Percentiles rank a stretch among this genome's conserved stretches.
Conservation (phyloP, 2,888 invertebrate genomes). For the Tuta absoluta region DNA sequence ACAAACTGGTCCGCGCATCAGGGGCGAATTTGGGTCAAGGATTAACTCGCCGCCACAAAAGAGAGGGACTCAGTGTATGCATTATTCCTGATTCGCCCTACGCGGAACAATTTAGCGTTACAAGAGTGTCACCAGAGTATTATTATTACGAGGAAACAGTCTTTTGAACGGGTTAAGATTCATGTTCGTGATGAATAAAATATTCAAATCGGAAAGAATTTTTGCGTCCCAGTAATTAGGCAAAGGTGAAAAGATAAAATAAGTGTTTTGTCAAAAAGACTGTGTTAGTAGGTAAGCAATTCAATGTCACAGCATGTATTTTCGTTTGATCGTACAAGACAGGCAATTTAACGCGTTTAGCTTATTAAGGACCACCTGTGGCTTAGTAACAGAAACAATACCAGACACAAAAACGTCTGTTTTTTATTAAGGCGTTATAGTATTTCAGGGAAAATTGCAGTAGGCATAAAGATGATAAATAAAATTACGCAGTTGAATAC, state of each 20-base stretch:
- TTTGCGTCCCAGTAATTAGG: background rate
- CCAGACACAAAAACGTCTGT: background rate
- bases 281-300: background rate
- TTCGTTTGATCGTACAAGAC: background rate
- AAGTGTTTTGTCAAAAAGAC: too few species aligned
- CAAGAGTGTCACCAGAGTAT: slow-evolving; percentile 15
- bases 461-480: background rate
- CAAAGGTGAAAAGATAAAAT: background rate
- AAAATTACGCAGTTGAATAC: background rate
- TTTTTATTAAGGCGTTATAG: background rate
- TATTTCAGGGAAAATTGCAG: background rate
- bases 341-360: background rate
- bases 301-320: slow-evolving; percentile 1
- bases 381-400: background rate
- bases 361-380: background rate
- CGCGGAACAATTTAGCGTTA: slow-evolving; percentile 23
- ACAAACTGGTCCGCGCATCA: slow-evolving; percentile 20
- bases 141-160: slow-evolving; percentile 16
- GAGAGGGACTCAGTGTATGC: slow-evolving; percentile 23
- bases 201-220: background rate
- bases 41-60: slow-evolving; percentile 23
- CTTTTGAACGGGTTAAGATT: slow-evolving; percentile 11
- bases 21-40: slow-evolving; percentile 32
- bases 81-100: slow-evolving; percentile 28
- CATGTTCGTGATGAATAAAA: background rate